Conservation (phyloP, 2,113 vertebrate genomes). For the Bothrops jararaca region DNA sequence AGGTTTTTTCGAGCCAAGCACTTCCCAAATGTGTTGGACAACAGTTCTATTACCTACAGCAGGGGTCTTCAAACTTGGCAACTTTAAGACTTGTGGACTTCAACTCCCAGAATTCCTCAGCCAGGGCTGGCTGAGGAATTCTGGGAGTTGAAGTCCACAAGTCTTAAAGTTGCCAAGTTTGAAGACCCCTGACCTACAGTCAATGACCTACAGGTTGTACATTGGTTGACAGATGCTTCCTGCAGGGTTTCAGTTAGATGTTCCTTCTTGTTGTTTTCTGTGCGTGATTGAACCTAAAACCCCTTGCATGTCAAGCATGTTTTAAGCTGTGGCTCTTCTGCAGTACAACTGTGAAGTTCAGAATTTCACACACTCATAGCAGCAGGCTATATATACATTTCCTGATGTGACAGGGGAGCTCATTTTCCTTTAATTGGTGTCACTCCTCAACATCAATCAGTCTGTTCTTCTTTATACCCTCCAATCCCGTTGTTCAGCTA, state of each 20-base stretch:
- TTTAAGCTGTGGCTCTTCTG: background rate
- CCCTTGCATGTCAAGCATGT: background rate
- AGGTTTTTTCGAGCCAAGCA: background rate
- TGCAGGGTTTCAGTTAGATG: background rate
- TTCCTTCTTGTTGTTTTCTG: background rate
- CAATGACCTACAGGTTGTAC: background rate
- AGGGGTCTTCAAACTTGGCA: no score
- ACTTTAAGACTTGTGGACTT: no score
- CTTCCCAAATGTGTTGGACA: background rate
- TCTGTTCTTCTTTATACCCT: background rate
- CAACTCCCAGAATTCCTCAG: no score
- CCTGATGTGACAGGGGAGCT: background rate
- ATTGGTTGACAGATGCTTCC: background rate
- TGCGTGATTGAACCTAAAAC: background rate
- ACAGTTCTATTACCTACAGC: background rate
- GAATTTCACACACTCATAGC: background rate
- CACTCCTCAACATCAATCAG: background rate
- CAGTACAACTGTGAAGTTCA: background rate
- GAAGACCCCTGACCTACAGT: no score
- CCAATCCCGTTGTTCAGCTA: fast-evolving
- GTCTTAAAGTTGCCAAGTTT: no score
- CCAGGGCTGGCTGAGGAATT: no score
- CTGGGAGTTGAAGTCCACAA: no score
- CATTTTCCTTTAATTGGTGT: background rate
- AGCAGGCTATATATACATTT: background rate